phyloP scores from a whole-genome alignment of 2,888 invertebrate genomes.

The Nysson spinosus region DNA sequence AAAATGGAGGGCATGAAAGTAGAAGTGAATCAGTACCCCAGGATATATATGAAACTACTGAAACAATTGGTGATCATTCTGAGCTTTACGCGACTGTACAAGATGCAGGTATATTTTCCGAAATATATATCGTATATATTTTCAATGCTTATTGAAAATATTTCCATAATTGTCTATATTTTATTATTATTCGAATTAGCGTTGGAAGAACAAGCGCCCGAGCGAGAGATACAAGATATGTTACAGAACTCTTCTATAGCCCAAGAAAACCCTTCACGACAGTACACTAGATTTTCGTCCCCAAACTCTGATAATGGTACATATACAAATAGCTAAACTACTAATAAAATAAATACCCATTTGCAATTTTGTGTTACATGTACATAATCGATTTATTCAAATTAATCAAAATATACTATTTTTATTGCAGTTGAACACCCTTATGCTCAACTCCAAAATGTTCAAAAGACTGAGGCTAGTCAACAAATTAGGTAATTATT shows the following conservation, averaged over 20 bases:
- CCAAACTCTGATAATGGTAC: conserved; percentile 83
- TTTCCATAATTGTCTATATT: background rate
- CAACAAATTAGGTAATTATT: conserved; percentile 66
- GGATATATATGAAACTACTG: conserved; percentile 73
- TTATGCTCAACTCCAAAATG: conserved; percentile 84
- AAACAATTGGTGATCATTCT: conserved; percentile 84
- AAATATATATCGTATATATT: background rate
- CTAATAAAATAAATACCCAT: too few relatives aligned
- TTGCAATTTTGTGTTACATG: background rate
- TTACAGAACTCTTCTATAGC: conserved; percentile 82
- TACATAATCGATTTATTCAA: background rate
- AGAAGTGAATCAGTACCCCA: conserved; percentile 66
- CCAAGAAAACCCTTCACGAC: conserved; percentile 81
- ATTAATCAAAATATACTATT: background rate
- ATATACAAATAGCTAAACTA: conserved; percentile 51
- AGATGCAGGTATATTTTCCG: conserved; percentile 76
- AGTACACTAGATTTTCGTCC: conserved; percentile 83
- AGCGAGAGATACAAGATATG: conserved; percentile 78
- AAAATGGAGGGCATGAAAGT: conserved; percentile 80
- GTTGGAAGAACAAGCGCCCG: conserved; percentile 61
- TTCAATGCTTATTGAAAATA: conserved; percentile 1
- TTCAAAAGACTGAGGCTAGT: conserved; percentile 69
- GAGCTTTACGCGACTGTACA: conserved; percentile 92
- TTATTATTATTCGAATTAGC: background rate
- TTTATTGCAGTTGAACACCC: conserved; percentile 81